phyloP scores from a whole-genome alignment of 2,888 invertebrate species.

The Harpagoxenus sublaevis region DNA sequence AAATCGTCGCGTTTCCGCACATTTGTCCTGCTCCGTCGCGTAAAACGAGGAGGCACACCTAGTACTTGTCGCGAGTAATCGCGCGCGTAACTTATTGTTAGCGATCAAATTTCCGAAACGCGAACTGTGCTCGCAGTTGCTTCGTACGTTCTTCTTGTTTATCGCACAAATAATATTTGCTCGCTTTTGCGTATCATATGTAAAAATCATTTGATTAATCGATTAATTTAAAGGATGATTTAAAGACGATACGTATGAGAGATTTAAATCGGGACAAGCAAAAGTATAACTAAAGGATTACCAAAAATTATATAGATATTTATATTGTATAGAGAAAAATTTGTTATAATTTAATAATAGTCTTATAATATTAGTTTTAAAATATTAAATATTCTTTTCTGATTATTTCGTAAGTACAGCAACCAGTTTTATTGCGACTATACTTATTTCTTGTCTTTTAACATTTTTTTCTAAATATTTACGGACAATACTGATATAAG shows the following conservation, averaged over 20 bases:
- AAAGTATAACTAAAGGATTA: neutral
- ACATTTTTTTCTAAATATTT: neutral
- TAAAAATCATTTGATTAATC: neutral
- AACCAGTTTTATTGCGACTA: neutral
- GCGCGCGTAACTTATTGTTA: constrained; percentile 30
- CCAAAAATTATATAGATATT: neutral
- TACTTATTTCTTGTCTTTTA: neutral
- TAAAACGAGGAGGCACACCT: constrained; percentile 48
- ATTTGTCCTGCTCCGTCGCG: constrained; percentile 52
- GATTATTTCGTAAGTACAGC: neutral
- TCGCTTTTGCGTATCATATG: neutral
- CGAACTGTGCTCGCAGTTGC: constrained; percentile 5
- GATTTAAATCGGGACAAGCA: neutral
- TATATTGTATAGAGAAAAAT: neutral
- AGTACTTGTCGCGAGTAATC: constrained; percentile 53
- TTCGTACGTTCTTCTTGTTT: neutral
- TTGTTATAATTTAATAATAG: too few relatives aligned
- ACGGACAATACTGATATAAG: neutral
- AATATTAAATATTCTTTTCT: neutral
- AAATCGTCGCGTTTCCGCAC: constrained; percentile 64
- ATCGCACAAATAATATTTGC: neutral
- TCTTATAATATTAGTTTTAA: neutral
- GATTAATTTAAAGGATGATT: neutral
- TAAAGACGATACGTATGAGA: neutral
- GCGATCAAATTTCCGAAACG: constrained; percentile 45